phyloP scores from a whole-genome alignment of 1,140 invertebrate genomes.

The Eriocheir sinensis region DNA sequence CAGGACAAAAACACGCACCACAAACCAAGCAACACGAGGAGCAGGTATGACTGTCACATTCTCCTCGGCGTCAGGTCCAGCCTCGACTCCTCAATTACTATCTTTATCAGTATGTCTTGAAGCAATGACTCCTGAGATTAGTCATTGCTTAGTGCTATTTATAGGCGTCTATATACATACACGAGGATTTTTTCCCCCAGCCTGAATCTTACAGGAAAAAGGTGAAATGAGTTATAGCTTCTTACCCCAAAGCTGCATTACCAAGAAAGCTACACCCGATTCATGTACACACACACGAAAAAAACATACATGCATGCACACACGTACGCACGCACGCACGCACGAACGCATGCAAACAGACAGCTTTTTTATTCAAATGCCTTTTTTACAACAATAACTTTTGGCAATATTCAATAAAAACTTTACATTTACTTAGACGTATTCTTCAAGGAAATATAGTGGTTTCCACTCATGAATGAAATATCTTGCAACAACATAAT shows the following conservation, averaged over 20 bases:
- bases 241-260: not conserved
- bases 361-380: no score
- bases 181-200: no score
- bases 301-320: slow-evolving; percentile 30
- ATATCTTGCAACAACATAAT: no score
- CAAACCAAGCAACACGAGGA: not conserved
- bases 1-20: slow-evolving; percentile 27
- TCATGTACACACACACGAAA: not conserved
- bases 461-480: no score
- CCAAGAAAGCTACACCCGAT: not conserved
- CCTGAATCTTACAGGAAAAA: not conserved
- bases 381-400: no score
- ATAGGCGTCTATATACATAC: not conserved
- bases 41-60: slow-evolving; percentile 37
- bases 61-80: not conserved
- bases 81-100: not conserved
- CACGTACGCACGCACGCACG: no score
- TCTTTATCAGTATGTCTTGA: slow-evolving; percentile 35
- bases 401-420: no score
- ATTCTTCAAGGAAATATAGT: no score
- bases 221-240: not conserved
- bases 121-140: slow-evolving; percentile 28
- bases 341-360: no score
- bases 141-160: not conserved
- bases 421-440: no score